These are phyloP conservation scores for Caenorhabditis doughertyi DNA, from an alignment of 2,888 invertebrate genomes.

Conservation along the genomic window DNA sequence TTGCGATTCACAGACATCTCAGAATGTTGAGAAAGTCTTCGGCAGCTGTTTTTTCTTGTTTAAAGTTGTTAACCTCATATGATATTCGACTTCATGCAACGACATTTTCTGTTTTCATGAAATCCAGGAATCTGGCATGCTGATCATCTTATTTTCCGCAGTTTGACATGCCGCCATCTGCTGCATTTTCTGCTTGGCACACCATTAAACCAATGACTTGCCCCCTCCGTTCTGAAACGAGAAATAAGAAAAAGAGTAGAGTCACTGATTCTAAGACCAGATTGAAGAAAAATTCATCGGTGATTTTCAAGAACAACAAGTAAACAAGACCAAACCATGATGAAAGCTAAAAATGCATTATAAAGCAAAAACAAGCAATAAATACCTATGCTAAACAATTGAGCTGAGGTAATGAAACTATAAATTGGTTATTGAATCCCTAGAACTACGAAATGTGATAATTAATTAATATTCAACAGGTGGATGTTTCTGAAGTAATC, in stretches of 20 bases:
- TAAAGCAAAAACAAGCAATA: conserved; percentile 41
- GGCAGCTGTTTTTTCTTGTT: neutral
- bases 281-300: conserved; percentile 30
- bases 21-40: neutral
- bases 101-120: conserved; percentile 26
- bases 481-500: conserved; percentile 27
- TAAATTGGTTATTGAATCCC: neutral
- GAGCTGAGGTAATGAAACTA: neutral
- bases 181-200: conserved; percentile 38
- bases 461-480: conserved; percentile 27
- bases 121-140: neutral
- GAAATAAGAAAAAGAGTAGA: conserved; percentile 2
- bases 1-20: neutral
- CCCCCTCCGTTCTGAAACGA: conserved; percentile 28
- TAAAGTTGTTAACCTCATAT: conserved; percentile 42
- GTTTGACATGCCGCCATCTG: conserved; percentile 59
- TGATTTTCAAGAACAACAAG: neutral
- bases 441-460: neutral
- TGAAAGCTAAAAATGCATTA: neutral
- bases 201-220: conserved; percentile 51
- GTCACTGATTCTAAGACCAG: neutral
- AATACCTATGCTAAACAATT: too few species aligned
- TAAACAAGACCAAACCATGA: conserved; percentile 7
- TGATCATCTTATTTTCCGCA: conserved; percentile 4
- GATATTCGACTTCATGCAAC: conserved; percentile 12